These are phyloP conservation scores for Drosophila mulleri DNA, from an alignment of 2,888 invertebrate genomes.

Conservation along the genomic window DNA sequence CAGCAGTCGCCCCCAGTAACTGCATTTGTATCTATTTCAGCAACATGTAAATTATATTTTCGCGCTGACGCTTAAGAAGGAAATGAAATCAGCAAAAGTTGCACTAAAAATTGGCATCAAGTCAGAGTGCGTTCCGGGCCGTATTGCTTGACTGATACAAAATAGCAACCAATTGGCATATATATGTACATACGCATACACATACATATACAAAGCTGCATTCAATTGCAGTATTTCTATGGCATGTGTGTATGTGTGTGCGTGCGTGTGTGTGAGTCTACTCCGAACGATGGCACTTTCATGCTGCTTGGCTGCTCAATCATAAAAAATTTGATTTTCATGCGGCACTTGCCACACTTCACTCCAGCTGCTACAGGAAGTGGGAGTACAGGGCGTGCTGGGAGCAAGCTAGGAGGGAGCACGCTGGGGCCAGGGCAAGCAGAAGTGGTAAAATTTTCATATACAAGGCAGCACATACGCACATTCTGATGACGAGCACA, in stretches of 20 bases:
- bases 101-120: constrained; percentile 71
- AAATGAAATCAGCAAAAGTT: constrained; percentile 73
- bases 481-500: constrained; percentile 28
- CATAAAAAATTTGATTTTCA: constrained; percentile 79
- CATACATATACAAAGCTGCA: constrained; percentile 11
- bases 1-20: not conserved
- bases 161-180: constrained; percentile 65
- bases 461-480: constrained; percentile 19
- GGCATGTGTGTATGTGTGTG: not conserved
- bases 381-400: not conserved
- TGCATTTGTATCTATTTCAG: constrained; percentile 14
- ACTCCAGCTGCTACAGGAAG: constrained; percentile 28
- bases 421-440: not conserved
- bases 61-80: constrained; percentile 67
- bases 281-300: constrained; percentile 50
- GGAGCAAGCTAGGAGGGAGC: not conserved
- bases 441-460: constrained; percentile 29
- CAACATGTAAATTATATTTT: constrained; percentile 73
- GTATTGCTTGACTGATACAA: constrained; percentile 74
- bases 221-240: constrained; percentile 35
- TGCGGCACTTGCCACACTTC: constrained; percentile 60
- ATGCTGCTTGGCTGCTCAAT: constrained; percentile 76
- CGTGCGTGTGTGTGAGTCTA: not conserved
- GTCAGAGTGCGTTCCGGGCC: constrained; percentile 67
- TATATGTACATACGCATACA: constrained; percentile 10